Base-by-base conservation (phyloP, 1,140 invertebrate species). In the Carposina sasakii region DNA sequence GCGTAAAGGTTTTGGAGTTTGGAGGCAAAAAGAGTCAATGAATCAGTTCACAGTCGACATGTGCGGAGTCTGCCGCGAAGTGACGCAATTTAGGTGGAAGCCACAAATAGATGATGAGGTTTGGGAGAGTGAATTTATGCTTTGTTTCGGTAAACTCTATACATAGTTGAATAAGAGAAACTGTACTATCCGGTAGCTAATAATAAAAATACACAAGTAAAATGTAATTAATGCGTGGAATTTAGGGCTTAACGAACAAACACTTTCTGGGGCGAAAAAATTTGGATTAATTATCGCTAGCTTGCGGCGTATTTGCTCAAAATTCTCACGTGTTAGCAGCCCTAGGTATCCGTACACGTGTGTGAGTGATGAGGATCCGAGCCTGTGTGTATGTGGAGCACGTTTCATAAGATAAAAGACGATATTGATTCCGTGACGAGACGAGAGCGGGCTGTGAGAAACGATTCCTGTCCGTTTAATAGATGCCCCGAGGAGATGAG, bases 381-480 rank as follows among this genome's bases (percentile, higher is more conserved):
- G 39, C 48, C 61, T 70, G 60, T 61, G 63, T 70, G 65, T 71
- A 71, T 76, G 68, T 72, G 62, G 67, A 75, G 74, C 74, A 77
- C 74, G 77, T 76, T 76, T 71, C 63, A 69, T 78, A 77, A 83
- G 75, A 83, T 79, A 84, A 81, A 78, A 81, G 71, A 71, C 74
- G 74, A 77, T 81, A 81, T 81, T 77, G 77, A 81, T 81, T 84
- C 71, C 75, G 72, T 79, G 79, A 79, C 76, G 76, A 72, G 70
- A 53, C 60, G 65, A 67, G 69, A 64, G 67, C 69, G 68, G 56
- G 65, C 73, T 81, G 76, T 83, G 81, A 71, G 77, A 84, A 84
- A 72, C 69, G 69, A 76, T 77, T 70, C 70, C 71, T 74, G 70
- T 65, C 68, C 71, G 61, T 67, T 74, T 79, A 79, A 81, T 79